Base-by-base conservation (phyloP, 2,888 invertebrate species). In the Ophion costatus region DNA sequence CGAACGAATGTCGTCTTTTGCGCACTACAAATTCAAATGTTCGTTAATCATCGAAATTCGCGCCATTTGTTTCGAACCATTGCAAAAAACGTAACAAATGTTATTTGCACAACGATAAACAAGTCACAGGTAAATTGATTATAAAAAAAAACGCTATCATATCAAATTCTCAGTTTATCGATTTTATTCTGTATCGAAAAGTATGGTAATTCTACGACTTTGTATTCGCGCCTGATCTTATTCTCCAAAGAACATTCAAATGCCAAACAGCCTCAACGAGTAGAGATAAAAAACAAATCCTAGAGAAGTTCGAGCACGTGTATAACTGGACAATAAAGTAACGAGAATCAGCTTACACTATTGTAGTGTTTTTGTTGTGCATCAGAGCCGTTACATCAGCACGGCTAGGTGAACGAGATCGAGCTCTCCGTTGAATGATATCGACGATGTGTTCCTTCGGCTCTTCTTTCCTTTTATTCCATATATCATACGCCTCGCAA, bases 291-390 rank as follows among this genome's bases (percentile, higher is more conserved):
- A 63, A n/a, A 29, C 29, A 29, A 29, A 29, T 29, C 4, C 42
- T 81, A 64, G 57, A 70, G 17, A 64, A 76, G 20, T 57, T 38
- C 24, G 38, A 24, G 61, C 78, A 70, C 69, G 61, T 64, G 45
- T 70, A 74, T 77, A 80, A 73, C 24, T 63, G 73, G 84, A 84
- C 84, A 84, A 84, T 84, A 84, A 83, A 76, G 51, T 59, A 45
- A 61, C 38, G 11, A 33, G 81, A 51, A 81, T 63, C 67, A 67
- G 67, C 67, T 74, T 45, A 22, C 24, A 51, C 11, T 22, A 20
- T 11, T 45, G 24, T 51, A 42, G 22, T 45, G 11, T 45, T 67
- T 20, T 22, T 42, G 38, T 38, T 38, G 38, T 38, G 38, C 7
- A 38, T 45, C 14, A 20, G 45, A 42, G 67, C 20, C 66, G 45